Base-by-base conservation (phyloP, 2,888 invertebrate species). In the Drosophila nigritarsus region DNA sequence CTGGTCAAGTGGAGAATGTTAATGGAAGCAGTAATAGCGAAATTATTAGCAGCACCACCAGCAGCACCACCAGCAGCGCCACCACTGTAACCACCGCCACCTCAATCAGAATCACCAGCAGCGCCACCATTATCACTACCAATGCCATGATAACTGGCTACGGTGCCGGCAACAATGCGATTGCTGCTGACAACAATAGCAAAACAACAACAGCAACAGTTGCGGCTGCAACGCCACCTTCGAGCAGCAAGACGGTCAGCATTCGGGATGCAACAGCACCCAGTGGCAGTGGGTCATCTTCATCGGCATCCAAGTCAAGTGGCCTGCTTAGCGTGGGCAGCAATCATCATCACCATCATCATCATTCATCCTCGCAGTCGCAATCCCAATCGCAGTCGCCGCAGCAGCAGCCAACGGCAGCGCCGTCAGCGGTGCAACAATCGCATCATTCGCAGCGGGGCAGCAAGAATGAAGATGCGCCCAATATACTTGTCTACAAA, bases 401-500 rank as follows among this genome's bases (percentile, higher is more conserved):
- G 30, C 60, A 64, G 30, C 38, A 59, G 51, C 84, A 78, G 69
- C 66, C 65, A n/a, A 62, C 80, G 36, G 69, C 70, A 51, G 67
- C 62, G 42, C 73, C 65, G 27, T 51, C 74, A 40, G 45, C 50
- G 34, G 32, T 60, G 13, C 62, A 65, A 29, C 66, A 73, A 29
- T 55, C 30, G 34, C 65, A 55, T 51, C 72, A 76, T 45, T 73
- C 79, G 63, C 84, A 92, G 66, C 83, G 85, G 4, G 89, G 83
- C 48, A 82, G 89, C 71, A 91, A 87, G 65, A 92, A 93, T 73
- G 97, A 97, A 90, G 97, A 97, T 92, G 96, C 97, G 0, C 98
- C 98, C 15, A 98, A 98, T 93, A 96, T 97, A 91, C 95, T 98
- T 80, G 96, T 98, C 36, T 98, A 98, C 91, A 97, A 96, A 92